A percentile compares a stretch with the other conserved stretches of the same genome.
phyloP scores from a whole-genome alignment of 2,888 invertebrate species.

The Neoaliturus tenellus region DNA sequence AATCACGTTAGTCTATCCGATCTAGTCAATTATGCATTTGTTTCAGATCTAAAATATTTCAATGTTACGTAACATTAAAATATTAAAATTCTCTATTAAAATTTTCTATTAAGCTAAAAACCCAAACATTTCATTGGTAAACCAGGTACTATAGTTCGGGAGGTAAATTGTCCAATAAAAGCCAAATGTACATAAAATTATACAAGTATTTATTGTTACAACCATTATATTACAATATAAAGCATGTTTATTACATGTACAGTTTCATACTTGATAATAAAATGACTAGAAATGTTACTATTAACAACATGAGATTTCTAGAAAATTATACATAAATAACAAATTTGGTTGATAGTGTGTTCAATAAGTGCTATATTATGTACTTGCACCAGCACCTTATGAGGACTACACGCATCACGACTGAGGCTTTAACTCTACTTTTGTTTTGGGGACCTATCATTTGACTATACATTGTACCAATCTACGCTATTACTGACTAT shows the following conservation, averaged over 20 bases:
- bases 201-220: slow-evolving; percentile 58
- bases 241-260: slow-evolving; percentile 51
- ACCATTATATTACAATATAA: slow-evolving; percentile 58
- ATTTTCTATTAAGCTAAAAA: no score
- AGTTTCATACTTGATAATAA: slow-evolving; percentile 22
- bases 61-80: no score
- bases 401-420: slow-evolving; percentile 6
- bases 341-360: background rate
- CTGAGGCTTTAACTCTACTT: background rate
- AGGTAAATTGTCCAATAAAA: slow-evolving; percentile 61
- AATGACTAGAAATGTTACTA: slow-evolving; percentile 50
- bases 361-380: background rate
- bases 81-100: no score
- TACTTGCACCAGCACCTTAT: slow-evolving; percentile 18
- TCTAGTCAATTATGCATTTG: no score
- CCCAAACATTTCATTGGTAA: background rate
- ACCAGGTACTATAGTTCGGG: background rate
- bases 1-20: no score
- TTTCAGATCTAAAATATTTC: no score
- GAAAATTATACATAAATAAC: slow-evolving; percentile 18
- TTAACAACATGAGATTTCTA: slow-evolving; percentile 29
- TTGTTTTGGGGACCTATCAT: background rate
- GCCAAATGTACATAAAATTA: slow-evolving; percentile 57
- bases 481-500: slow-evolving; percentile 44
- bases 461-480: slow-evolving; percentile 28